These are phyloP conservation scores for Forbesichthys papilliferus DNA, from an alignment of 2,113 vertebrate genomes.

Conservation along the genomic window DNA sequence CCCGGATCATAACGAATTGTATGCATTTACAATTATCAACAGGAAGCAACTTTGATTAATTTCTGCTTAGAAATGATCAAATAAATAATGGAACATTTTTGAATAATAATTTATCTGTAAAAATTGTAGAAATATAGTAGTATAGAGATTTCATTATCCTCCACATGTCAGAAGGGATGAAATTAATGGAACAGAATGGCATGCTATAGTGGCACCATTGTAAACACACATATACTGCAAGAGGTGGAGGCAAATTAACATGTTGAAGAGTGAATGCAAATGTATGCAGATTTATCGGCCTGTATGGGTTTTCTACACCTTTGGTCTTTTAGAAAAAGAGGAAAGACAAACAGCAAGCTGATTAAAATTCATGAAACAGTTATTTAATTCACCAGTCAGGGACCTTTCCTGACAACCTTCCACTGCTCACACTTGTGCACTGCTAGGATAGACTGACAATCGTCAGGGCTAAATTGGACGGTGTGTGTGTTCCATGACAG, in stretches of 20 bases:
- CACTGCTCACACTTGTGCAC: constrained; percentile 48
- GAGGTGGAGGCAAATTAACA: constrained; percentile 69
- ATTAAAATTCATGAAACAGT: constrained; percentile 79
- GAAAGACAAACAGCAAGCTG: constrained; percentile 72
- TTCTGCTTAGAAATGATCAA: not conserved
- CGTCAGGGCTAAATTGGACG: constrained; percentile 61
- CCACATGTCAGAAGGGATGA: constrained; percentile 51
- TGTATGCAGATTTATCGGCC: constrained; percentile 76
- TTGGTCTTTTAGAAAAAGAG: constrained; percentile 75
- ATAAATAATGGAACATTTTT: no score
- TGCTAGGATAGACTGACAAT: constrained; percentile 56
- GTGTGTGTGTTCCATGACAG: constrained; percentile 61
- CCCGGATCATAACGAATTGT: not conserved
- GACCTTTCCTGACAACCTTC: constrained; percentile 71
- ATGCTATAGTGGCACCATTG: constrained; percentile 16
- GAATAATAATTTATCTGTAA: no score
- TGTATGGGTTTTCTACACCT: constrained; percentile 56
- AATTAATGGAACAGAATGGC: constrained; percentile 45
- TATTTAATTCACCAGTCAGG: constrained; percentile 68
- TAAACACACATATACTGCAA: constrained; percentile 50
- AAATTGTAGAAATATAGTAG: constrained; percentile 36
- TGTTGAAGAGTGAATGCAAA: constrained; percentile 76
- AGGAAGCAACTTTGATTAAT: constrained; percentile 10
- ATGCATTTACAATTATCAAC: not conserved
- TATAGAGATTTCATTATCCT: constrained; percentile 27